These are phyloP conservation scores for Trachymyrmex cornetzi DNA, from an alignment of 1,140 invertebrate species.

Conservation along the genomic window DNA sequence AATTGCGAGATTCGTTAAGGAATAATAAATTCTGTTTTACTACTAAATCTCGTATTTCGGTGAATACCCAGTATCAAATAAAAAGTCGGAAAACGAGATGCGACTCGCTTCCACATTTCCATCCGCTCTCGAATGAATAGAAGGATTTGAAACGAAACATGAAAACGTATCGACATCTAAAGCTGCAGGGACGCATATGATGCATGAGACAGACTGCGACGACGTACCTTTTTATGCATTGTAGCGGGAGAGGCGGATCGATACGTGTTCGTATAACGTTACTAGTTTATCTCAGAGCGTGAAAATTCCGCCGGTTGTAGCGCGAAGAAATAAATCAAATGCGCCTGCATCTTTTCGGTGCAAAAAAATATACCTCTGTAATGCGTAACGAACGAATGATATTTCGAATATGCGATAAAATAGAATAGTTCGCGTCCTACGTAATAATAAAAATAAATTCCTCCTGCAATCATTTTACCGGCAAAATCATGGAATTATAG, in stretches of 20 bases:
- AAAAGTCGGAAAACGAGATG: slow-evolving; percentile 44
- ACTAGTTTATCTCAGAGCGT: slow-evolving; percentile 57
- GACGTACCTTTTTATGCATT: slow-evolving; percentile 65
- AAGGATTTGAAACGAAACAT: slow-evolving; percentile 66
- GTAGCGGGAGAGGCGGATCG: slow-evolving; percentile 62
- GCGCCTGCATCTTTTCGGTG: slow-evolving; percentile 32
- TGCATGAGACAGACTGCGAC: slow-evolving; percentile 63
- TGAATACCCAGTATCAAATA: slow-evolving; percentile 19
- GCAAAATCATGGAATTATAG: background rate
- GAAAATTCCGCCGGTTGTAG: slow-evolving; percentile 35
- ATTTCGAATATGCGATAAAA: slow-evolving; percentile 15
- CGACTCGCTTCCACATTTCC: slow-evolving; percentile 52
- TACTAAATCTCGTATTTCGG: slow-evolving; percentile 13
- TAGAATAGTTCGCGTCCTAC: background rate
- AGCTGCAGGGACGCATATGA: slow-evolving; percentile 62
- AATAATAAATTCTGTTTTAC: slow-evolving; percentile 15
- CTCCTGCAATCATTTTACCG: background rate
- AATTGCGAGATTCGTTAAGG: background rate
- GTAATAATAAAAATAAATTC: background rate
- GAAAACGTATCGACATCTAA: slow-evolving; percentile 65
- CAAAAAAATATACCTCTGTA: slow-evolving; percentile 8
- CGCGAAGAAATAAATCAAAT: slow-evolving; percentile 53
- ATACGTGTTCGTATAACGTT: slow-evolving; percentile 52
- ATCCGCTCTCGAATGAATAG: slow-evolving; percentile 56
- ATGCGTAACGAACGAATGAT: slow-evolving; percentile 30